phyloP scores from a whole-genome alignment of 2,797 vertebrate genomes.

The Channa striata region DNA sequence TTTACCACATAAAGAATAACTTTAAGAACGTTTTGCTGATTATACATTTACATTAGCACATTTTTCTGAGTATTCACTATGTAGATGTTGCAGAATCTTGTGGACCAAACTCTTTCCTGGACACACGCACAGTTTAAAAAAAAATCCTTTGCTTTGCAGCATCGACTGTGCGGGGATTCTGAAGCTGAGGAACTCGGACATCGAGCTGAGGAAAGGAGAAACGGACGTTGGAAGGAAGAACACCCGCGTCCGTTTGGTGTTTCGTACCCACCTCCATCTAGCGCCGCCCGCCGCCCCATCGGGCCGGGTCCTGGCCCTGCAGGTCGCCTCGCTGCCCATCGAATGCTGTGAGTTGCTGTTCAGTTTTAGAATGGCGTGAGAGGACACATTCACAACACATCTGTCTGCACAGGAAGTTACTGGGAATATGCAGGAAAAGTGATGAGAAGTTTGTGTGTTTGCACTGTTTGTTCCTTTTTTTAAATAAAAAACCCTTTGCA shows the following conservation, averaged over 20 bases:
- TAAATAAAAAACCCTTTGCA: too few relatives aligned
- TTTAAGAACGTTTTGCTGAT: too few relatives aligned
- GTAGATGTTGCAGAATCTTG: neutral
- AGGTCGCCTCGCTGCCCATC: conserved; percentile 91
- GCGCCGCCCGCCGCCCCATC: conserved; percentile 76
- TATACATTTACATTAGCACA: too few relatives aligned
- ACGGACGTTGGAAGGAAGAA: conserved; percentile 95
- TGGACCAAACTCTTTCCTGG: neutral
- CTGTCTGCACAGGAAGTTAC: too few relatives aligned
- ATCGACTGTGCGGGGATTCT: conserved; percentile 95
- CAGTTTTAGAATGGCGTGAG: too few relatives aligned
- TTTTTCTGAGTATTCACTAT: too few relatives aligned
- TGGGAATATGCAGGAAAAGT: too few relatives aligned
- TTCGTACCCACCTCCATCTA: conserved; percentile 90
- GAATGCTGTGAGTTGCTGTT: conserved; percentile 91
- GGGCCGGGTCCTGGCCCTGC: conserved; percentile 90
- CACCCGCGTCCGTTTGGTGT: conserved; percentile 91
- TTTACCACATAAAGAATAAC: too few relatives aligned
- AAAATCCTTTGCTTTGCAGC: conserved; percentile 68
- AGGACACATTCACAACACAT: too few relatives aligned
- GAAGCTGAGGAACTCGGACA: conserved; percentile 95
- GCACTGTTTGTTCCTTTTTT: too few relatives aligned
- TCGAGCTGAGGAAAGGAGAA: conserved; percentile 95
- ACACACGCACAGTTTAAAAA: neutral
- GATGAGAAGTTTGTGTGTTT: too few relatives aligned